Evolutionary conservation across 2,888 invertebrate genomes (phyloP).

Genomic region (Lasius fuliginosus): DNA sequence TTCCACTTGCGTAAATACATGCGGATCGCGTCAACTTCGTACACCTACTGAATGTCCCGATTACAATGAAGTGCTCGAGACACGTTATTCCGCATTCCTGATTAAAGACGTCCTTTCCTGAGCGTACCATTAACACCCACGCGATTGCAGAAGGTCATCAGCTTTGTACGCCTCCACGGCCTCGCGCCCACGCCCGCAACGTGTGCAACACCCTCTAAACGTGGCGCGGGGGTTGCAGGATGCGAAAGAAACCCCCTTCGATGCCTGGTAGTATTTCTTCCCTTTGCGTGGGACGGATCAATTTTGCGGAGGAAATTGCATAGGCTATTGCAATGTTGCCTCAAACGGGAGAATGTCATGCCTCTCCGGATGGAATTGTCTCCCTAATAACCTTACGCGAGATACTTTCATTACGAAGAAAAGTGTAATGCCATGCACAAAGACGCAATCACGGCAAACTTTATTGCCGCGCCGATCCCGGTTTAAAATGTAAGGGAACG

Average conservation of each 20-base stretch:
- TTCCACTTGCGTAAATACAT: background rate
- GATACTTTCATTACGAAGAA: constrained; percentile 48
- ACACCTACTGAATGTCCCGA: background rate
- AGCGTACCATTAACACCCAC: constrained; percentile 54
- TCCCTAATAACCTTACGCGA: constrained; percentile 53
- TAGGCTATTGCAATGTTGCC: constrained; percentile 53
- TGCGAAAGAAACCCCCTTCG: constrained; percentile 49
- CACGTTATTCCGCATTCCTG: constrained; percentile 34
- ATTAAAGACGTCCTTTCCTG: constrained; percentile 49
- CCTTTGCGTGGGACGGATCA: constrained; percentile 59
- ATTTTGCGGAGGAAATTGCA: constrained; percentile 63
- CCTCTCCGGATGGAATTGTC: constrained; percentile 35
- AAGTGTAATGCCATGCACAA: constrained; percentile 51
- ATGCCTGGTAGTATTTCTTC: constrained; percentile 47
- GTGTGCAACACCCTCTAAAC: constrained; percentile 39
- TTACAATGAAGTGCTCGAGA: background rate
- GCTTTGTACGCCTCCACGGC: constrained; percentile 44
- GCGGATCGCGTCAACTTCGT: background rate
- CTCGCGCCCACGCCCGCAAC: constrained; percentile 41
- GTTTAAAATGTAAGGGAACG: constrained; percentile 34
- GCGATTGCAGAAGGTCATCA: constrained; percentile 62
- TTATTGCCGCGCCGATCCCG: constrained; percentile 36
- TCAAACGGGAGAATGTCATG: constrained; percentile 56
- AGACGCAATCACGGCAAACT: constrained; percentile 40
- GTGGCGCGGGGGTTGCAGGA: constrained; percentile 39